A percentile compares a stretch with the other conserved stretches of the same genome.
Conservation (phyloP, 2,797 vertebrate species). For the Balearica regulorum region DNA sequence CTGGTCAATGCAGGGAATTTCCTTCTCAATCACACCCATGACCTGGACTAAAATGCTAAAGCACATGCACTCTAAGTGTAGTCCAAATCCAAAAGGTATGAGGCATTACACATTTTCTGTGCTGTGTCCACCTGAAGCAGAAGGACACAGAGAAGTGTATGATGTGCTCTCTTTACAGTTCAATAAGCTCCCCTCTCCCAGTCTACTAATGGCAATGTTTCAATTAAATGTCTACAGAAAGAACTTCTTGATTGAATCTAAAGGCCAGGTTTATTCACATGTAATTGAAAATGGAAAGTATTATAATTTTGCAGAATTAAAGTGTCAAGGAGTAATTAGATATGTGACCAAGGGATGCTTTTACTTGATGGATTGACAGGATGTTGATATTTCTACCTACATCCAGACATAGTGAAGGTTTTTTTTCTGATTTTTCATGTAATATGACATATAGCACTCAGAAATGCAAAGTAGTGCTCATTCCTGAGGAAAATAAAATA, state of each 20-base stretch:
- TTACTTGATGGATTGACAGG: not conserved
- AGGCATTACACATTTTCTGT: not conserved
- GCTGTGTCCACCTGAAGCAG: not conserved
- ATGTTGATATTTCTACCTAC: not conserved
- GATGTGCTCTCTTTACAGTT: not conserved
- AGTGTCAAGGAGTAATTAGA: not conserved
- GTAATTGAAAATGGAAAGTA: not conserved
- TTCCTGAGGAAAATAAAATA: not conserved
- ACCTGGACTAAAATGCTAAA: not conserved
- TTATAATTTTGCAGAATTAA: not conserved
- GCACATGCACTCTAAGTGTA: not conserved
- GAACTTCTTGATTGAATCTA: not conserved
- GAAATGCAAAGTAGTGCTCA: not conserved
- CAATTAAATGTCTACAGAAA: not conserved
- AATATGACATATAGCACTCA: not conserved
- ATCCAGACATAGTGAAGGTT: not conserved
- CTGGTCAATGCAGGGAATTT: not conserved
- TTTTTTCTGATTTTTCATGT: not conserved
- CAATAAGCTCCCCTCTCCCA: not conserved
- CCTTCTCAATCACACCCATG: not conserved
- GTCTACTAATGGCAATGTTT: not conserved
- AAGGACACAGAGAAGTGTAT: not conserved
- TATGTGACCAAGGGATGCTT: not conserved
- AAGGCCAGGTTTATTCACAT: not conserved
- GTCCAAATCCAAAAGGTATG: not conserved